Base-by-base conservation (phyloP, 2,113 vertebrate species). In the Pampusana beccarii region DNA sequence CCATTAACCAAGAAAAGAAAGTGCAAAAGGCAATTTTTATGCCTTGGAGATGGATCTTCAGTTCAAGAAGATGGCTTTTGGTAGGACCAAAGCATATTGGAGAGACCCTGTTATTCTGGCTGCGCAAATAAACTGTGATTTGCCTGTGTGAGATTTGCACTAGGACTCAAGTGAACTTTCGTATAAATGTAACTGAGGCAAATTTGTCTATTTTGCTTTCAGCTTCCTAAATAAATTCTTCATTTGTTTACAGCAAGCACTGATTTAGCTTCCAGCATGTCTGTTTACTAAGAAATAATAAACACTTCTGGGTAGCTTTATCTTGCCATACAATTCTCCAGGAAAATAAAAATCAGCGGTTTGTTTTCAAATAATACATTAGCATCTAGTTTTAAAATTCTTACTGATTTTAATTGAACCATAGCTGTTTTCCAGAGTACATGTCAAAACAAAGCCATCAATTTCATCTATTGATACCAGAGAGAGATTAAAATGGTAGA, bases 241-340 rank as follows among this genome's bases (percentile, higher is more conserved):
- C 58, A 33, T 16, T 48, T 89, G 67, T 91, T 94, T 93, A 88
- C 88, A 92, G 88, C 89, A 73, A 77, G 65, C 83, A 92, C 50
- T 72, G 42, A 80, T 92, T 95, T 83, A 84, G 72, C 80, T 93
- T 94, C 86, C 82, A 77, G 69, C 31, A 0, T 46, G 46, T 86
- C 74, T 90, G 72, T 73, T 92, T 90, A 17, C 69, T 51, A 8
- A 80, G 82, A 85, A 92, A 86, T 38, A 83, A 57, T 86, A 78
- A 92, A 80, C 73, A 33, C 62, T 75, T 60, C 62, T 72, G 88
- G 65, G 57, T 7, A 23, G 86, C 24, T 88, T 88, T 77, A 60
- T 85, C 53, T 69, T 86, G 48, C 18, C 13, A 4, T 51, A 16
- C 44, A 29, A 3, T 77, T 46, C 69, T 82, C 46, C 62, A 73